Conservation (phyloP, 2,113 vertebrate genomes). For the Megaceryle torquata region DNA sequence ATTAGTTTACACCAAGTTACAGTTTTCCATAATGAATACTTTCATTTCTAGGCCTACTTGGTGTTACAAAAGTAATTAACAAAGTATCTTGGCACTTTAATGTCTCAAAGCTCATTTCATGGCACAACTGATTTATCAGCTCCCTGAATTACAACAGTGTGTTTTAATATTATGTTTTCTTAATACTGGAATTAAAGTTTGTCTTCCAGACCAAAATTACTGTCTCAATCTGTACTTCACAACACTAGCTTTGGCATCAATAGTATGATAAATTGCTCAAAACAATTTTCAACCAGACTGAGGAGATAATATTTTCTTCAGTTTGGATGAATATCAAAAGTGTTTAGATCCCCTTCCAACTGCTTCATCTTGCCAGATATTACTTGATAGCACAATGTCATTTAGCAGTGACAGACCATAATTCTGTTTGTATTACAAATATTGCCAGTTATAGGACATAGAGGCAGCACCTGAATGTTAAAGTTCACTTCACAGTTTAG, state of each 20-base stretch:
- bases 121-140: conserved; percentile 30
- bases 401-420: conserved; percentile 50
- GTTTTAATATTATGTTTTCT: conserved; percentile 50
- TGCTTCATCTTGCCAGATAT: conserved; percentile 51
- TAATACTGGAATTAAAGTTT: conserved; percentile 34
- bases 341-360: conserved; percentile 29
- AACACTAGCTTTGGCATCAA: conserved; percentile 35
- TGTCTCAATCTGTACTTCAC: conserved; percentile 10
- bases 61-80: conserved; percentile 17
- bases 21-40: not conserved
- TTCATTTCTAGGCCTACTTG: not conserved
- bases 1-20: not conserved
- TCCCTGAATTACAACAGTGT: conserved; percentile 51
- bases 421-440: conserved; percentile 67
- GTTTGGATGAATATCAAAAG: conserved; percentile 63
- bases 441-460: conserved; percentile 46
- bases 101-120: conserved; percentile 42
- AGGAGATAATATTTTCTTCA: conserved; percentile 64
- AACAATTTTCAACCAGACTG: conserved; percentile 59
- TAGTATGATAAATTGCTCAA: conserved; percentile 57
- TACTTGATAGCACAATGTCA: conserved; percentile 57
- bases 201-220: conserved; percentile 54
- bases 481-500: conserved; percentile 5
- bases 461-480: not conserved
- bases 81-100: not conserved